Base-by-base conservation (phyloP, 2,797 vertebrate species). In the Gouania willdenowi region DNA sequence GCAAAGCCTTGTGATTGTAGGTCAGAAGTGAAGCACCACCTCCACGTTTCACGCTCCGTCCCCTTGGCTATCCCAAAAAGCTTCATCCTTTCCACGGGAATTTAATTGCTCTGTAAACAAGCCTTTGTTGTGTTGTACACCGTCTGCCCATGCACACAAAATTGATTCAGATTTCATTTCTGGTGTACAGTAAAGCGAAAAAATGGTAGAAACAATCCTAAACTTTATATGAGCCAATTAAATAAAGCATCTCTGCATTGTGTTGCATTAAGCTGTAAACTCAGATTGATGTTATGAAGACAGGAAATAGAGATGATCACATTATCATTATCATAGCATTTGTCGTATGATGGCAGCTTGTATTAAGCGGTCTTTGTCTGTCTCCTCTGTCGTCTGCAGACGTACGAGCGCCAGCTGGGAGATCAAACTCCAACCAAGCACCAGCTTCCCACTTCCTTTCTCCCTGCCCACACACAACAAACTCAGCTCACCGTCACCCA, bases 391-490 rank as follows among this genome's bases (percentile, higher is more conserved):
- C 62, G 1, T 33, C 71, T 68, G 12, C 79, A 98, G 95, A 92
- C 92, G 25, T 96, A 94, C 10, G 95, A 98, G 77, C 91, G 90
- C 66, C 89, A 91, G 56, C 92, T 92, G 82, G 60, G 89, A 85
- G 94, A 97, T 81, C 90, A 90, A 83, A 86, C 93, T 87, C 94
- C 90, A 81, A 91, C 92, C 88, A 96, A 95, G 86, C 92, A 95
- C 86, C 94, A 94, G 90, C 91, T 90, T 72, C 95, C 93, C 88
- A 87, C 83, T 83, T 77, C 87, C 78, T 87, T 91, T 30, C 71
- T 48, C 44, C 58, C 79, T 19, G 32, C 71, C 25, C 65, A 70
- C 49, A 34, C 65, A 12, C 73, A 77, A 52, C 75, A 71, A 41
- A 66, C 57, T 4, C 81, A 77, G 32, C 75, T 80, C 45, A 23